phyloP scores from a whole-genome alignment of 1,140 invertebrate species.

The Lepidurus apus region DNA sequence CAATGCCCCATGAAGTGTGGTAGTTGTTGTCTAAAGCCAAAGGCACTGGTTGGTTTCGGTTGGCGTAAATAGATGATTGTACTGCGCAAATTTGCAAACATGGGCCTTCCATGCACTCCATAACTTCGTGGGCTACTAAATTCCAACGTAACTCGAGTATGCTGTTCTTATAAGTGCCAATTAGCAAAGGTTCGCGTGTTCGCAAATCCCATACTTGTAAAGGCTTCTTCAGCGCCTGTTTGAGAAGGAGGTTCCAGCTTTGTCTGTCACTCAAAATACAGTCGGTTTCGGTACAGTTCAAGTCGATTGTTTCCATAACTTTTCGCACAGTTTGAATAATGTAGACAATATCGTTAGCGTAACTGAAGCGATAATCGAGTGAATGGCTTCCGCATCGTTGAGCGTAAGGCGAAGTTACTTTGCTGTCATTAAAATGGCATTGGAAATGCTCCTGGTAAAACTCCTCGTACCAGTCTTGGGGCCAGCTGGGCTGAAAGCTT shows the following conservation, averaged over 20 bases:
- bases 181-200: not conserved
- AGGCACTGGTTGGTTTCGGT: constrained; percentile 39
- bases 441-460: constrained; percentile 46
- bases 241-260: not conserved
- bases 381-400: constrained; percentile 36
- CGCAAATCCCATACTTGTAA: not conserved
- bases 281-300: constrained; percentile 29
- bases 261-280: not conserved
- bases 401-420: constrained; percentile 40
- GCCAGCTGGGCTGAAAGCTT: constrained; percentile 38
- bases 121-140: constrained; percentile 39
- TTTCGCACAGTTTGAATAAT: not conserved
- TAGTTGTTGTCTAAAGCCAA: constrained; percentile 43
- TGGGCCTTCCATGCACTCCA: constrained; percentile 42
- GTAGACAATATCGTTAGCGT: constrained; percentile 37
- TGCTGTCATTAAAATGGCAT: constrained; percentile 41
- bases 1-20: constrained; percentile 46
- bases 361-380: constrained; percentile 39
- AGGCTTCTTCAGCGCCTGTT: not conserved
- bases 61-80: constrained; percentile 40
- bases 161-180: not conserved
- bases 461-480: constrained; percentile 48
- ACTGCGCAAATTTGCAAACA: constrained; percentile 41
- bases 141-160: constrained; percentile 33
- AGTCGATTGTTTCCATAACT: constrained; percentile 11